Evolutionary conservation across 2,113 vertebrate species (phyloP), one percentile per base, ranked within the genome.

Genomic region (Esox niger): DNA sequence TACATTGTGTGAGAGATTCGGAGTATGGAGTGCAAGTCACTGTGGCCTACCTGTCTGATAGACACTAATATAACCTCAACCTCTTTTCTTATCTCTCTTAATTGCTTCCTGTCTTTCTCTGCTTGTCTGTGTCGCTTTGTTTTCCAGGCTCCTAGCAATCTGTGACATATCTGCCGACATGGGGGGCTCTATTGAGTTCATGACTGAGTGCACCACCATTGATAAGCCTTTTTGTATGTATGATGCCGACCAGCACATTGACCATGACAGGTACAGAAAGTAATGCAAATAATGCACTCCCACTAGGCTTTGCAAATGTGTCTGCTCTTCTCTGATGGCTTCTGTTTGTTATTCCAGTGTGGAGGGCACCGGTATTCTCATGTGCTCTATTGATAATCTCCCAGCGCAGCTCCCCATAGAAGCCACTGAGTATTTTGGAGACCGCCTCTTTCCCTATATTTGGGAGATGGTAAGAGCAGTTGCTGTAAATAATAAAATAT

Each of bases 301-400:
- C n/a, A 52, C 47, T 15, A 43, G 38, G 38, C 38, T 4, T 38
- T 15, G 35, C 35, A 38, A 7, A 49, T 21, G 35, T 49, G 17
- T 49, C 5, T 52, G n/a, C 8, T 52, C 47, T 9, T 52, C 47
- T 52, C 15, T 52, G 57, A 59, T 20, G 15, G 15, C 17, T 3
- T 27, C 6, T 47, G 31, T 33, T 21, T 47, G 33, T 62, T 17
- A 10, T 25, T 47, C 32, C 79, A 99, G 97, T 25, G 94, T 99
- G 64, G 95, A 98, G 86, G 97, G 96, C 62, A 94, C 89, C 0
- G 97, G 97, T 21, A 95, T 99, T 86, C 91, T 99, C 69, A 98
- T 99, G 95, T 99, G 97, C 85, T 98, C 97, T 78, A 99, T 98
- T 63, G 97, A 99, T 80, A 98, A 98, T 84, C 84, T 99, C 49